Base-by-base conservation (phyloP, 2,888 invertebrate species). In the Leptinotarsa rubiginosa region DNA sequence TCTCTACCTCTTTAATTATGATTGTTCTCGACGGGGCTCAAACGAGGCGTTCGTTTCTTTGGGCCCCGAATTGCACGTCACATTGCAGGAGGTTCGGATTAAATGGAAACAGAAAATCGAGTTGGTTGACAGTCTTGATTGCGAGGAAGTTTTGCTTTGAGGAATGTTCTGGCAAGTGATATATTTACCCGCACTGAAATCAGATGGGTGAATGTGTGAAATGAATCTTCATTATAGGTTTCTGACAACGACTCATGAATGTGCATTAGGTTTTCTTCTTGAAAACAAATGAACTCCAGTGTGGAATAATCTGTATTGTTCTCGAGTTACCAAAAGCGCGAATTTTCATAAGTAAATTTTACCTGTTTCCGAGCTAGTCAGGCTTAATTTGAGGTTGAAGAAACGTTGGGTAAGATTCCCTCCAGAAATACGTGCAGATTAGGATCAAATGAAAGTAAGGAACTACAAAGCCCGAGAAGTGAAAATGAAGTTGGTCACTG, bases 1-100 rank as follows among this genome's bases (percentile, higher is more conserved):
- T 81, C 81, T 81, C 78, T 78, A 83, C 80, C 81, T 83, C 80
- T 82, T 85, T 85, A 84, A 85, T 85, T 85, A 83, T 84, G 83
- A 85, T 84, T 84, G 83, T 83, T 83, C 83, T 82, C 83, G 77
- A 81, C 82, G 81, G 83, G 83, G 81, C 81, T 78, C 78, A 79
- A 82, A 82, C 82, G 79, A 79, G 79, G 78, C 79, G 78, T 79
- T 83, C 76, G 80, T 79, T 79, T 75, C 79, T 81, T 79, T 74
- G 78, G 78, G 79, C 78, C 75, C 76, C 78, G 77, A 80, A 82
- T 83, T 81, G 81, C 83, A 81, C 77, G 81, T 82, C 79, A 77
- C 80, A 73, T 78, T 70, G 75, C 62, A 69, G 74, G 74, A 77
- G 74, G 74, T 69, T 74, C 54, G 67, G 70, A 75, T 72, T 74